phyloP scores from a whole-genome alignment of 2,797 vertebrate genomes.

The Balearica regulorum region DNA sequence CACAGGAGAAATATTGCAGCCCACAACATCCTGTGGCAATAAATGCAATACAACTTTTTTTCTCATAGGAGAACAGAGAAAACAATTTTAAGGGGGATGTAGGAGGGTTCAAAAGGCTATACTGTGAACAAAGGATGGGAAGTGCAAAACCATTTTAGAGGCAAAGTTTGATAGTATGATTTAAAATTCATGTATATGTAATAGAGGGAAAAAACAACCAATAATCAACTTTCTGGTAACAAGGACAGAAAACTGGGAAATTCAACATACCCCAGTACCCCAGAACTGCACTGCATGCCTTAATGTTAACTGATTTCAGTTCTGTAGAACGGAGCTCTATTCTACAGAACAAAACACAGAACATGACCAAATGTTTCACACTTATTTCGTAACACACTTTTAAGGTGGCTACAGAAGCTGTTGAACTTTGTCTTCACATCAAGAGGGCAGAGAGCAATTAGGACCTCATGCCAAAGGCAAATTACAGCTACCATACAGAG shows the following conservation, averaged over 20 bases:
- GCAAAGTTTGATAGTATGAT: neutral
- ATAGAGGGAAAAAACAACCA: neutral
- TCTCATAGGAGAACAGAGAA: neutral
- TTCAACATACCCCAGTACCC: neutral
- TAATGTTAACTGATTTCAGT: neutral
- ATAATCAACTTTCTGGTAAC: neutral
- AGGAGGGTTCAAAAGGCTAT: neutral
- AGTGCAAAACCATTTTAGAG: neutral
- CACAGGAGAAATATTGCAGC: constrained; percentile 85
- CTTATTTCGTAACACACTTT: neutral
- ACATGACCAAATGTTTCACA: neutral
- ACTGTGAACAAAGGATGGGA: neutral
- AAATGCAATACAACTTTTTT: neutral
- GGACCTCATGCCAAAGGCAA: neutral
- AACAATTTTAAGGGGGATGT: neutral
- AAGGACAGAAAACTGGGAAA: neutral
- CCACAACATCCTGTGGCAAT: constrained; percentile 81
- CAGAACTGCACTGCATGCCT: neutral
- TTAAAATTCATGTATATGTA: neutral
- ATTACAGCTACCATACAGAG: neutral
- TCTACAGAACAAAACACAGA: neutral
- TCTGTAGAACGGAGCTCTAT: neutral
- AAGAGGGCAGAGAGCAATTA: neutral
- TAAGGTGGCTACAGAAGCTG: neutral
- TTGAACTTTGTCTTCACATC: neutral